A percentile compares a stretch with the other conserved stretches of the same genome.
phyloP scores from a whole-genome alignment of 2,797 vertebrate species.

The Helarctos malayanus region DNA sequence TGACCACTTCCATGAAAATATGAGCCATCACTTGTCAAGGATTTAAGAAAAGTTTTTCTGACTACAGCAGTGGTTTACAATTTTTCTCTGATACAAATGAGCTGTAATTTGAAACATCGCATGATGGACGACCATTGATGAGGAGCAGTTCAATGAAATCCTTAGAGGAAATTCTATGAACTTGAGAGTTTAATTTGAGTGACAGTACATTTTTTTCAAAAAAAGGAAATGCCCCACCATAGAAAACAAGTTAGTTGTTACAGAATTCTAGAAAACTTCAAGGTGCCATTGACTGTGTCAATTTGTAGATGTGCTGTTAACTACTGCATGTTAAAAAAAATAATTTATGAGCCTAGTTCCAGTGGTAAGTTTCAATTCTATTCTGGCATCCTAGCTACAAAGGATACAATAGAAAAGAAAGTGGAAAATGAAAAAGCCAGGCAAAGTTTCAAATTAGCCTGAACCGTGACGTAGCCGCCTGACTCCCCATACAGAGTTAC shows the following conservation, averaged over 20 bases:
- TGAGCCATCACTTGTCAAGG: background rate
- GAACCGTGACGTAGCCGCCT: background rate
- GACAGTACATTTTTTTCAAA: background rate
- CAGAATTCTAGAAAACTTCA: background rate
- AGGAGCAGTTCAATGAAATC: background rate
- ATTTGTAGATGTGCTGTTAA: background rate
- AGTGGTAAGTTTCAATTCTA: background rate
- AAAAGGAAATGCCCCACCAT: background rate
- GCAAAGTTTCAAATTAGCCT: background rate
- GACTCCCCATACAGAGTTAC: background rate
- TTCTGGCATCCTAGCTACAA: background rate
- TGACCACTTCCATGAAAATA: background rate
- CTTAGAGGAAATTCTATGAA: background rate
- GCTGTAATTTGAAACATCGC: background rate
- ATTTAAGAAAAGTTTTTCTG: background rate
- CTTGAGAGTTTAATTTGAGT: background rate
- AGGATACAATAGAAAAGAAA: background rate
- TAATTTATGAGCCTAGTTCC: background rate
- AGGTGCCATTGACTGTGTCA: background rate
- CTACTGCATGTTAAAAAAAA: background rate
- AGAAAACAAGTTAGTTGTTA: background rate
- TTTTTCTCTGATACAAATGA: background rate
- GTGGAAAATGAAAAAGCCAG: background rate
- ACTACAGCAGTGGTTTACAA: background rate
- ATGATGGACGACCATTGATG: background rate